Percentiles rank a stretch among this genome's conserved stretches.
These are phyloP conservation scores for Calidris pugnax DNA, from an alignment of 2,113 vertebrate genomes.

Conservation along the genomic window DNA sequence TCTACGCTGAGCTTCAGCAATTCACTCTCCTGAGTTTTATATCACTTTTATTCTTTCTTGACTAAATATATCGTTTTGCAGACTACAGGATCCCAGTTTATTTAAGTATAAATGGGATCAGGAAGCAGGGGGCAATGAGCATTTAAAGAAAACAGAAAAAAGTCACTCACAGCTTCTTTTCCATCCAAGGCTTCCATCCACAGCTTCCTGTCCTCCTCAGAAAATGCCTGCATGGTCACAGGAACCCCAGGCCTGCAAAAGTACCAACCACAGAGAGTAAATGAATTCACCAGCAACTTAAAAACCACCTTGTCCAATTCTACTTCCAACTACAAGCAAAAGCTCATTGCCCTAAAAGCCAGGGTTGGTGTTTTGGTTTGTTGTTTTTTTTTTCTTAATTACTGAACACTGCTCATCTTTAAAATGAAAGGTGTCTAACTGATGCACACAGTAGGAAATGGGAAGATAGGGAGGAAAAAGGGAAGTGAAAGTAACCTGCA, in stretches of 20 bases:
- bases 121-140: not conserved
- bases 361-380: not conserved
- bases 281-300: not conserved
- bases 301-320: not conserved
- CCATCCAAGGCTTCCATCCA: constrained; percentile 97
- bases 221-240: constrained; percentile 91
- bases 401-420: not conserved
- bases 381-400: not conserved
- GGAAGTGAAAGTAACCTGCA: not conserved
- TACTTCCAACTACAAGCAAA: not conserved
- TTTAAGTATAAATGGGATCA: not conserved
- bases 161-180: constrained; percentile 90
- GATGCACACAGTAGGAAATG: not conserved
- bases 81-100: not conserved
- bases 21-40: not conserved
- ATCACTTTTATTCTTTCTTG: not conserved
- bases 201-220: constrained; percentile 90
- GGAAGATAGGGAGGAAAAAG: not conserved
- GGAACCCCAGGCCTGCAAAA: constrained; percentile 83
- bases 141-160: not conserved
- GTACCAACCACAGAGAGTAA: not conserved
- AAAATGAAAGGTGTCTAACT: not conserved
- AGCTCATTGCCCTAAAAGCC: not conserved
- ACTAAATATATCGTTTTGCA: not conserved
- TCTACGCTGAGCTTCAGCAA: not conserved